Evolutionary conservation across 2,797 vertebrate genomes (phyloP).

Genomic region (Glossophaga mutica): DNA sequence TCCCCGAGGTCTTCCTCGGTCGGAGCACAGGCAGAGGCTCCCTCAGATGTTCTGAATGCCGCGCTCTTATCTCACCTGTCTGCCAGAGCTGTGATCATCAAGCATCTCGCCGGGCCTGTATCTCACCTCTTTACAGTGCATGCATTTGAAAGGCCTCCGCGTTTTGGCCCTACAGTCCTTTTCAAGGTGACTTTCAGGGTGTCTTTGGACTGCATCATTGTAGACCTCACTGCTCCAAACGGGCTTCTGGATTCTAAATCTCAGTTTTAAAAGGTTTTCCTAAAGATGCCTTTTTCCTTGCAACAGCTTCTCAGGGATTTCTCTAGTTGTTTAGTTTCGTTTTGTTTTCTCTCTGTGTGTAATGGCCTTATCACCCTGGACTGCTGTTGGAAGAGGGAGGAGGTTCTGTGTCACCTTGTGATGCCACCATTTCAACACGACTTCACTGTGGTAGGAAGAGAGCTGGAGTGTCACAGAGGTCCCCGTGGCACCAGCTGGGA

Average conservation of each 20-base stretch:
- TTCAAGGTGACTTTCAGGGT: conserved; percentile 28
- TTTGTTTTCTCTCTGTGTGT: neutral
- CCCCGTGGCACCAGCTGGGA: neutral
- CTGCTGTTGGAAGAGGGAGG: neutral
- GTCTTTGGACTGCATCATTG: neutral
- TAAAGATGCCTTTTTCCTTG: neutral
- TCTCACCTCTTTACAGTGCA: conserved; percentile 8
- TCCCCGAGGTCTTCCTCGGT: neutral
- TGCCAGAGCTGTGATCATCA: neutral
- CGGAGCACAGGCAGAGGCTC: neutral
- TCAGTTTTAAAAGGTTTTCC: neutral
- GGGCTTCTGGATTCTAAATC: neutral
- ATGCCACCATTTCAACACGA: neutral
- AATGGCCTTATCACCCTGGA: neutral
- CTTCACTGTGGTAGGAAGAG: neutral
- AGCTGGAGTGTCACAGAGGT: neutral
- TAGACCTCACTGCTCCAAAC: neutral
- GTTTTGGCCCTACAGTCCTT: neutral
- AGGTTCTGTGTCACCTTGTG: neutral
- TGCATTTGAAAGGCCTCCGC: conserved; percentile 19
- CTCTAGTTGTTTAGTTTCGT: neutral
- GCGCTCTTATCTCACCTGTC: neutral
- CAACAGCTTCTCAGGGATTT: neutral
- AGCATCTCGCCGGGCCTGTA: neutral
- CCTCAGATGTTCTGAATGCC: neutral